Percentiles rank a stretch among this genome's conserved stretches.
Evolutionary conservation across 2,888 invertebrate genomes (phyloP).

Genomic region (Plagodis pulveraria): DNA sequence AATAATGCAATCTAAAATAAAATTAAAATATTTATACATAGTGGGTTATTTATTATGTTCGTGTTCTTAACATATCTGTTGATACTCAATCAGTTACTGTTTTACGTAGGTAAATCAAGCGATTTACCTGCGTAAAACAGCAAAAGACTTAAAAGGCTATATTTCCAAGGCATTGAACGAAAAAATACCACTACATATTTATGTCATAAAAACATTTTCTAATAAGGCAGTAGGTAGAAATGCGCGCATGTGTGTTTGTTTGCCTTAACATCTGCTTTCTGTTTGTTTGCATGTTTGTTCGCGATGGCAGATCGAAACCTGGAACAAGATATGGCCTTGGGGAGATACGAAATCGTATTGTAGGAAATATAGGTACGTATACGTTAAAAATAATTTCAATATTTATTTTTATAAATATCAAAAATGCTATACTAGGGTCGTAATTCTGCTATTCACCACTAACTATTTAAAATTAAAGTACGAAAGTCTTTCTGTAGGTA

Average conservation of each 20-base stretch:
- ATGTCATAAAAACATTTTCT: slow-evolving; percentile 1
- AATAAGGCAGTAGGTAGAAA: slow-evolving; percentile 21
- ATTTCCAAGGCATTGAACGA: not conserved
- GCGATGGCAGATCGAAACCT: slow-evolving; percentile 86
- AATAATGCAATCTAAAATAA: too few relatives aligned
- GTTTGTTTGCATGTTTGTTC: slow-evolving; percentile 74
- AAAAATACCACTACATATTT: not conserved
- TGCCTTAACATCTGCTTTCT: slow-evolving; percentile 47
- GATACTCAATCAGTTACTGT: too few relatives aligned
- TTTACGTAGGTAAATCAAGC: not conserved
- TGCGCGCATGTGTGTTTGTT: slow-evolving; percentile 44
- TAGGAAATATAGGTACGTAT: slow-evolving; percentile 85
- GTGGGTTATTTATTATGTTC: too few relatives aligned
- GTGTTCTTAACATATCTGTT: too few relatives aligned
- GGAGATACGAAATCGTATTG: slow-evolving; percentile 72
- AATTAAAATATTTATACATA: too few relatives aligned
- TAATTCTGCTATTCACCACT: too few relatives aligned
- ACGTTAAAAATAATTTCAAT: not conserved
- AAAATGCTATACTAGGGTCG: not conserved
- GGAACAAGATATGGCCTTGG: slow-evolving; percentile 87
- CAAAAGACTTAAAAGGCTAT: not conserved
- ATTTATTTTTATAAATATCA: not conserved
- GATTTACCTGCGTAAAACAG: too few relatives aligned
- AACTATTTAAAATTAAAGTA: too few relatives aligned
- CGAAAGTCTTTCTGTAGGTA: too few relatives aligned